Evolutionary conservation across 1,140 invertebrate genomes (phyloP).

Genomic region (Pseudachorutes palmiensis): DNA sequence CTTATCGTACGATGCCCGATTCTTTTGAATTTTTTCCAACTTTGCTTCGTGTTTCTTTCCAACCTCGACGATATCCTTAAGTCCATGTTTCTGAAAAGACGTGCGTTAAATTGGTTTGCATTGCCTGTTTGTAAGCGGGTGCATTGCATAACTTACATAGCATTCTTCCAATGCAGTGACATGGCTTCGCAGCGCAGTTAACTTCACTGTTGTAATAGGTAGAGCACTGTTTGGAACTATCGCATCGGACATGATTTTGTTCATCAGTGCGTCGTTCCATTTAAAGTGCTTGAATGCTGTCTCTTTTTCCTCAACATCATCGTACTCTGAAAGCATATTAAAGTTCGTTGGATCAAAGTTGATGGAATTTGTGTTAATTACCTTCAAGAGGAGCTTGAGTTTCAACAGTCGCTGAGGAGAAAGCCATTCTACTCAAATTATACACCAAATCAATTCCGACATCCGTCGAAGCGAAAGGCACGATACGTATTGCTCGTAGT

Average conservation of each 20-base stretch:
- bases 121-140: no score
- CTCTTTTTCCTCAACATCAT: neutral
- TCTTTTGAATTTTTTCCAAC: neutral
- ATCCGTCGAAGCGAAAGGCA: no score
- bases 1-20: neutral
- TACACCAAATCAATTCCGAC: neutral
- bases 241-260: neutral
- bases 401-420: neutral
- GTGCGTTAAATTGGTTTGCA: neutral
- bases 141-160: neutral
- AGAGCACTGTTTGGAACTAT: neutral
- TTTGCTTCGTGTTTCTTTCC: neutral
- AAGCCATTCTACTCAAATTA: neutral
- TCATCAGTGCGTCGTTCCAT: neutral
- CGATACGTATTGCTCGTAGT: no score
- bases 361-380: neutral
- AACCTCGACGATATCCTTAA: neutral
- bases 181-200: neutral
- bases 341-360: neutral
- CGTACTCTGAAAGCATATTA: slow-evolving; percentile 11
- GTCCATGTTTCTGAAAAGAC: neutral
- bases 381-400: neutral
- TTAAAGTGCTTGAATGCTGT: neutral
- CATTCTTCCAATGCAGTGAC: neutral
- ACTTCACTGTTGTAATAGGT: neutral